Evolutionary conservation across 1,140 invertebrate species (phyloP), one percentile per base, ranked within the genome.

Genomic region (Dinoponera quadriceps): DNA sequence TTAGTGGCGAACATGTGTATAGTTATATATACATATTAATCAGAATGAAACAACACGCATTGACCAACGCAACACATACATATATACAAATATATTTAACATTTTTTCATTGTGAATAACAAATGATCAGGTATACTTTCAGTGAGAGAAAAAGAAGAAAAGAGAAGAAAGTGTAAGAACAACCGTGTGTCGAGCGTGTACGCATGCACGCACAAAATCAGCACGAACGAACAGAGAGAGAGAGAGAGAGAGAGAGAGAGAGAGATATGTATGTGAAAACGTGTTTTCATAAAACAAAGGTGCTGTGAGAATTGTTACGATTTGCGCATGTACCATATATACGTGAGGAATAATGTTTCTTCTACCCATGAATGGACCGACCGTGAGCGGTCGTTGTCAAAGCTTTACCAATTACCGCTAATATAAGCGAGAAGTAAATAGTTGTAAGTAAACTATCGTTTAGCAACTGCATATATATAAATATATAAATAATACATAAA

Each of bases 91-190:
- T 38, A 83, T 83, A 81, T 48, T 83, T 88, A 85, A 89, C 87
- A 89, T 86, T 84, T 85, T 88, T 89, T 71, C 84, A 89, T 86
- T 88, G 81, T 86, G 84, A 62, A 88, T 89, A 86, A 69, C 48
- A 22, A 84, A 82, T 84, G 51, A 83, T 83, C 65, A 75, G 66
- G 54, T 83, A 75, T 75, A 59, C n/a, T 33, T 85, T 29, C 20
- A 7, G 25, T 54, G 44, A 54, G 51, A 72, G 51, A 9, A 62
- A 55, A 9, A 72, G n/a, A 44, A 33, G 22, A 29, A 71, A 75
- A 25, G 57, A 49, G 73, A 49, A 51, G 51, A 80, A 49, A 60
- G 14, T 38, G 27, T 9, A 18, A 81, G 22, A 73, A 57, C 16
- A 78, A 48, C 29, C 25, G 65, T 48, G 38, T 65, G 54, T 55